Conservation (phyloP, 2,113 vertebrate genomes). For the Oostethus manadensis region DNA sequence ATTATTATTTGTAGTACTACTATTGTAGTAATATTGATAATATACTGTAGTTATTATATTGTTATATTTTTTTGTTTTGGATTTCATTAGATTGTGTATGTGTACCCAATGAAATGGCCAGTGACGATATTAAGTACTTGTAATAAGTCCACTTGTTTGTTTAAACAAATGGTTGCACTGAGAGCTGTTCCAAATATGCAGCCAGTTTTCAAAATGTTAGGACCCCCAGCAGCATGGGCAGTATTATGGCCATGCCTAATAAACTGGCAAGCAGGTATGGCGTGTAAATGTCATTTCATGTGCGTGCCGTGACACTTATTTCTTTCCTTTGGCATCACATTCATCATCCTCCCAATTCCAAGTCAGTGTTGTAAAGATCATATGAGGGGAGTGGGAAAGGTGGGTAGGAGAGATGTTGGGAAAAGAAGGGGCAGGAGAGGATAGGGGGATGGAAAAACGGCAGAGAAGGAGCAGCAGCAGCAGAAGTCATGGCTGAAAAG, state of each 20-base stretch:
- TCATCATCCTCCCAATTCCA: constrained; percentile 44
- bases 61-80: not conserved
- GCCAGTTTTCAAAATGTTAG: not conserved
- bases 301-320: constrained; percentile 23
- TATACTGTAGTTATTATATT: not conserved
- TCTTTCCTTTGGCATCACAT: constrained; percentile 25
- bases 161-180: not conserved
- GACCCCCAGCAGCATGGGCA: not conserved
- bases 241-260: not conserved
- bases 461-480: constrained; percentile 27
- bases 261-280: not conserved
- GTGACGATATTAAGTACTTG: not conserved
- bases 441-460: constrained; percentile 9
- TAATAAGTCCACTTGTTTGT: not conserved
- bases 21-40: too few relatives aligned
- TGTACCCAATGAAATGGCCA: not conserved
- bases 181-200: not conserved
- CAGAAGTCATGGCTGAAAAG: constrained; percentile 30
- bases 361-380: constrained; percentile 46
- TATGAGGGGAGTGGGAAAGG: constrained; percentile 21
- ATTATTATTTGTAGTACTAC: too few relatives aligned
- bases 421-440: constrained; percentile 18
- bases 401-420: constrained; percentile 16
- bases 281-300: not conserved
- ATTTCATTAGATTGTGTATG: not conserved